phyloP scores from a whole-genome alignment of 2,113 vertebrate genomes.

The Sminthopsis crassicaudata region DNA sequence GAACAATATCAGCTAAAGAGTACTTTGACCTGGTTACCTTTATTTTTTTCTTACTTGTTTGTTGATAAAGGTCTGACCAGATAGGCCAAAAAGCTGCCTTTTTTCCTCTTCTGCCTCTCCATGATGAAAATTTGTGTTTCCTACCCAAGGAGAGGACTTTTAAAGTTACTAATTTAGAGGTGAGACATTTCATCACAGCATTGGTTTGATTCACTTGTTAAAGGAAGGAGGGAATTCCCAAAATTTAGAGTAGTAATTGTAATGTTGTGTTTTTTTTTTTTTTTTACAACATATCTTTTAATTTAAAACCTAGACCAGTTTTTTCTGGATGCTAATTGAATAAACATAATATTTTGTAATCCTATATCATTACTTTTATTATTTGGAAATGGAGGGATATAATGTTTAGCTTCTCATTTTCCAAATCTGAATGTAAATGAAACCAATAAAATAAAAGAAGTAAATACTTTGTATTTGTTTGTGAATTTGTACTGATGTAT shows the following conservation, averaged over 20 bases:
- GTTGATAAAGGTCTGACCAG: neutral
- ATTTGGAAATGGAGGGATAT: neutral
- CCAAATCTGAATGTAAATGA: neutral
- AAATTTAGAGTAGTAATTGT: rapidly evolving
- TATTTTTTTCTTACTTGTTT: neutral
- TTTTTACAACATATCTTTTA: rapidly evolving
- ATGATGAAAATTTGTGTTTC: too few species aligned
- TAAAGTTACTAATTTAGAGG: rapidly evolving
- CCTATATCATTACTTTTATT: neutral
- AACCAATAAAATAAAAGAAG: neutral
- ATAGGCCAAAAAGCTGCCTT: neutral
- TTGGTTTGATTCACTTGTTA: neutral
- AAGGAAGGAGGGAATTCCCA: too few species aligned
- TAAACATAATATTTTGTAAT: rapidly evolving
- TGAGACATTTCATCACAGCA: neutral
- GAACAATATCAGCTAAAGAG: neutral
- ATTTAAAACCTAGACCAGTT: rapidly evolving
- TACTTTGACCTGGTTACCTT: neutral
- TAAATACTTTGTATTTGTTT: rapidly evolving
- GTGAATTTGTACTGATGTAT: rapidly evolving
- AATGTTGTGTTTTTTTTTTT: too few species aligned
- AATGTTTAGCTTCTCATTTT: too few species aligned
- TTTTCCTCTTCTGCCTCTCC: neutral
- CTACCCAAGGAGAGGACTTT: neutral
- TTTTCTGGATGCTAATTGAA: too few species aligned